Base-by-base conservation (phyloP, 2,797 vertebrate species). In the Pterois miles region DNA sequence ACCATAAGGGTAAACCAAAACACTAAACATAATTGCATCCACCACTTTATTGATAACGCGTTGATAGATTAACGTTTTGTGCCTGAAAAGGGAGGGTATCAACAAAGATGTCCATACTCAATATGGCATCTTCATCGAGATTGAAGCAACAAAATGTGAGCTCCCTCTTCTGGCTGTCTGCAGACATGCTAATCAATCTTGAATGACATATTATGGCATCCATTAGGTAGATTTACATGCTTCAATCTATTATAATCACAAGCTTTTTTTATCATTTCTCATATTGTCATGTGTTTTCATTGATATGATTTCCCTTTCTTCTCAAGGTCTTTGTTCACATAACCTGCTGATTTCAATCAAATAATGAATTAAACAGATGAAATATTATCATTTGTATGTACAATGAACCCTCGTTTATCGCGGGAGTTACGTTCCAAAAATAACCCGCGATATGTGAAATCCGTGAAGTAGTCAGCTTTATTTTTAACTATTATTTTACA, bases 21-120 rank as follows among this genome's bases (percentile, higher is more conserved):
- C 56, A 58, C 29, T 33, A 20, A 58, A 33, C 56, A 58, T 2
- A 2, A 14, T 38, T 36, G 16, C 2, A 0, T 8, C 4, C 4
- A 4, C 12, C 36, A 66, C 23, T 16, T 4, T 50, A 13, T 22
- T 50, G 8, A 25, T 48, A 31, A 29, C n/a, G 11, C 29, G 16
- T 58, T 58, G 27, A 18, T 56, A 20, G 5, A 58, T 58, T n/a
- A 1, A 20, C 23, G 18, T 65, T 65, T 48, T n/a, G 20, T 50
- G 16, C 27, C 68, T 52, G 36, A 53, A 64, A 62, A 64, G 27
- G 50, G 50, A 67, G 25, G 1, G 8, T 48, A 77, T 81, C 71
- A 40, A 68, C 74, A 81, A 68, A 50, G 33, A 50, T 50, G 46
- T 50, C 46, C 18, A 18, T 46, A 46, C 43, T 46, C 43, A 18